phyloP scores from a whole-genome alignment of 2,797 vertebrate species.

The Hirundo rustica region DNA sequence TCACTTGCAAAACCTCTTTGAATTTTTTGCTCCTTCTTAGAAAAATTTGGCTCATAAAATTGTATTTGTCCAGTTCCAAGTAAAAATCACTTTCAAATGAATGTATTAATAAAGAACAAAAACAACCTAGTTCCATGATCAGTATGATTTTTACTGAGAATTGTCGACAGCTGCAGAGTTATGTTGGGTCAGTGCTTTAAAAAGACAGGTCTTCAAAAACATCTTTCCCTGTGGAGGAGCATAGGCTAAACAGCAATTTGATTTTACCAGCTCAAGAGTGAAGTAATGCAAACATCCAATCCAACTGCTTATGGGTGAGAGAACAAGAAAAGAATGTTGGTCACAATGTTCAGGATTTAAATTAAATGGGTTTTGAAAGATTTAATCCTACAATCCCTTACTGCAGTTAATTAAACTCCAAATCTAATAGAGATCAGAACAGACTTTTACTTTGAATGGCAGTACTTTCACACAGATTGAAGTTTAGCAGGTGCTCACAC shows the following conservation, averaged over 20 bases:
- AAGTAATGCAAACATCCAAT: neutral
- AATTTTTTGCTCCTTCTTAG: neutral
- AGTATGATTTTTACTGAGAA: neutral
- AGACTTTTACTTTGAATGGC: neutral
- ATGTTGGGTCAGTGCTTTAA: neutral
- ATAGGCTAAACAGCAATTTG: neutral
- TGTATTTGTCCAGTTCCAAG: neutral
- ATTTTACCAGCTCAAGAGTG: neutral
- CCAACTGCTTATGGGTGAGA: neutral
- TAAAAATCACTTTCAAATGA: neutral
- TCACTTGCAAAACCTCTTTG: neutral
- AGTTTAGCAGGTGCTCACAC: neutral
- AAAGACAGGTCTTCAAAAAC: neutral
- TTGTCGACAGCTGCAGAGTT: neutral
- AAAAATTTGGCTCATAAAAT: neutral
- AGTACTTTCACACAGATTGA: neutral
- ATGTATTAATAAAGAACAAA: neutral
- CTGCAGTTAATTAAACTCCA: neutral
- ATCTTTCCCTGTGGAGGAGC: neutral
- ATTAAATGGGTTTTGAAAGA: neutral
- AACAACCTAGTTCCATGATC: neutral
- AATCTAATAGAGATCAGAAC: neutral
- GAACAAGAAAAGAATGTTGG: neutral
- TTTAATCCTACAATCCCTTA: rapidly evolving
- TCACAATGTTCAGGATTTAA: neutral